Conservation (phyloP, 2,797 vertebrate genomes). For the Aplochiton taeniatus region DNA sequence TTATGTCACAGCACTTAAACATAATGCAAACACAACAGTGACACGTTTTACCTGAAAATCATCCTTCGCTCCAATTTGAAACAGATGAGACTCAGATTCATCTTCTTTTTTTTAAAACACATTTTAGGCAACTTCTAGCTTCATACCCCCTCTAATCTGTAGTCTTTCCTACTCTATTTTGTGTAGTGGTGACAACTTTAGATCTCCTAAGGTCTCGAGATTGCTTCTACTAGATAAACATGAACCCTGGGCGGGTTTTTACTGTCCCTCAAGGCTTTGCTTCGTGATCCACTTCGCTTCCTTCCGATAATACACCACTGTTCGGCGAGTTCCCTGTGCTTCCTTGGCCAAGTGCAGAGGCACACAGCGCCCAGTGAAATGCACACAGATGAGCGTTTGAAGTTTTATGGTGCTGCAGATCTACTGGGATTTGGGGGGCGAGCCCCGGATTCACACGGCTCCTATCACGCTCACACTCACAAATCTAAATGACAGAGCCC, state of each 20-base stretch:
- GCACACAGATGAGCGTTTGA: slow-evolving; percentile 64
- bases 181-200: not conserved
- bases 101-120: no score
- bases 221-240: slow-evolving; percentile 11
- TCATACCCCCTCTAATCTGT: no score
- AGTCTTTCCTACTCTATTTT: no score
- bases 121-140: no score
- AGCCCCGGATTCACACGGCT: slow-evolving; percentile 36
- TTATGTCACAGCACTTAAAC: no score
- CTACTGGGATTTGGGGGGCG: slow-evolving; percentile 38
- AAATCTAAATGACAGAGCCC: slow-evolving; percentile 25
- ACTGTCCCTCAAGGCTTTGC: slow-evolving; percentile 10
- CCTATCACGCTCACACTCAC: slow-evolving; percentile 32
- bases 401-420: slow-evolving; percentile 59
- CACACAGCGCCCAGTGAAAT: slow-evolving; percentile 48
- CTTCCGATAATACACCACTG: slow-evolving; percentile 45
- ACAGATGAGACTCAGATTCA: no score
- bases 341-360: slow-evolving; percentile 41
- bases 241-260: not conserved
- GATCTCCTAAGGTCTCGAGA: not conserved
- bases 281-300: slow-evolving; percentile 47
- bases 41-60: no score
- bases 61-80: no score
- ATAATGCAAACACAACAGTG: no score
- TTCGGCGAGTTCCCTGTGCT: slow-evolving; percentile 35